A percentile compares a stretch with the other conserved stretches of the same genome.
phyloP scores from a whole-genome alignment of 2,113 vertebrate species.

The Hippocampus zosterae region DNA sequence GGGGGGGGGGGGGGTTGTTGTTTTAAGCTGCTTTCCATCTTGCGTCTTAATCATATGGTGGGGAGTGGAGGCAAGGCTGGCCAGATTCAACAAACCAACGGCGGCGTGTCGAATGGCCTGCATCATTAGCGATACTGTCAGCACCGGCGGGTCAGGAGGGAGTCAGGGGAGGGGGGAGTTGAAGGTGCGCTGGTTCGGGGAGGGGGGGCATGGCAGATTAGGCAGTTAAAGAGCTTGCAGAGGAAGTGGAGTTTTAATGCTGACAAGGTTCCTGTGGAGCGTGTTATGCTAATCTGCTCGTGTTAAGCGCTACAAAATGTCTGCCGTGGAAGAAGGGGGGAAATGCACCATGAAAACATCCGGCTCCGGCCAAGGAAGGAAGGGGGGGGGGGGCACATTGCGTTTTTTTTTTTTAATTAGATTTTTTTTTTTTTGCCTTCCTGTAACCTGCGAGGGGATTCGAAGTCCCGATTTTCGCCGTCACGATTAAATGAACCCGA shows the following conservation, averaged over 20 bases:
- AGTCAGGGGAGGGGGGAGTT: neutral
- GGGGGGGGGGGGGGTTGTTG: neutral
- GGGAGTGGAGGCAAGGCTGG: neutral
- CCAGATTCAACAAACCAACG: neutral
- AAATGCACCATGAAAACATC: conserved; percentile 55
- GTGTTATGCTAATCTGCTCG: conserved; percentile 70
- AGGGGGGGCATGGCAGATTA: conserved; percentile 53
- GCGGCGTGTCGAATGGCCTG: neutral
- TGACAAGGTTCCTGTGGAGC: conserved; percentile 63
- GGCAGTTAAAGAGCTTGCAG: conserved; percentile 65
- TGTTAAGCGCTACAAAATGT: conserved; percentile 58
- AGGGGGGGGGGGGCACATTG: conserved; percentile 26
- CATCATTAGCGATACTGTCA: conserved; percentile 4
- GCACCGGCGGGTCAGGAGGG: neutral
- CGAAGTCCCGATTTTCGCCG: too few relatives aligned
- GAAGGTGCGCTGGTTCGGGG: neutral
- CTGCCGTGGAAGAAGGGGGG: conserved; percentile 37
- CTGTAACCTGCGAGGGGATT: neutral
- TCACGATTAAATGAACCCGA: too few relatives aligned
- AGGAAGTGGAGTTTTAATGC: conserved; percentile 62
- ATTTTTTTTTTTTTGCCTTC: conserved; percentile 21
- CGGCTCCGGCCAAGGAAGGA: conserved; percentile 16
- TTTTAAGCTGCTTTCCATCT: neutral
- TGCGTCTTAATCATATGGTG: neutral
- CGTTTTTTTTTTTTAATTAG: neutral